These are phyloP conservation scores for Ethmia dodecea DNA, from an alignment of 2,888 invertebrate genomes.

Conservation along the genomic window DNA sequence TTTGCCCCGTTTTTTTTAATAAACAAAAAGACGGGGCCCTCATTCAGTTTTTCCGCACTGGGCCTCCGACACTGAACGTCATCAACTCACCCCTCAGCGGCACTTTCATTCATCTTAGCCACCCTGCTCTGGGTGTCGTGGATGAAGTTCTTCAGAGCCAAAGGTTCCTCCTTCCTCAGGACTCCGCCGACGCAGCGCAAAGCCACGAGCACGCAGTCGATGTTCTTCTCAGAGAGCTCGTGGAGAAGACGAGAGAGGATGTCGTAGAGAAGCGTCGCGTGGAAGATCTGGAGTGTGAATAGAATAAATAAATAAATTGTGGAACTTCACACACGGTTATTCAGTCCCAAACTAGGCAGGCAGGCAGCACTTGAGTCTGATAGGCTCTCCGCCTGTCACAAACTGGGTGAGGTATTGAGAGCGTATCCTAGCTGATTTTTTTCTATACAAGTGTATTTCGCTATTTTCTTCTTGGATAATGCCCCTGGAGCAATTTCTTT, in stretches of 20 bases:
- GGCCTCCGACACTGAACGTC: neutral
- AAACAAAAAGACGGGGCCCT: neutral
- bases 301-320: no score
- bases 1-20: no score
- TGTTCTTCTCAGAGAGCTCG: conserved; percentile 83
- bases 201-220: conserved; percentile 89
- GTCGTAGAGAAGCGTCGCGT: conserved; percentile 87
- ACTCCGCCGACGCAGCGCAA: conserved; percentile 89
- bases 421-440: no score
- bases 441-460: no score
- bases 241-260: conserved; percentile 82
- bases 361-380: no score
- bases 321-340: no score
- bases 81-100: conserved; percentile 44
- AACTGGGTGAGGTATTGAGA: no score
- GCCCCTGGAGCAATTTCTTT: no score
- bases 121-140: conserved; percentile 81
- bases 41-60: neutral
- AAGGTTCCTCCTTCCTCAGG: conserved; percentile 91
- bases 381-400: no score
- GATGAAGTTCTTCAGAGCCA: conserved; percentile 86
- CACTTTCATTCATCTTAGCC: conserved; percentile 35
- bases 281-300: conserved; percentile 84
- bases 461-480: no score
- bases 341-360: no score